These are phyloP conservation scores for Hypomesus transpacificus DNA, from an alignment of 2,113 vertebrate genomes.

Conservation along the genomic window DNA sequence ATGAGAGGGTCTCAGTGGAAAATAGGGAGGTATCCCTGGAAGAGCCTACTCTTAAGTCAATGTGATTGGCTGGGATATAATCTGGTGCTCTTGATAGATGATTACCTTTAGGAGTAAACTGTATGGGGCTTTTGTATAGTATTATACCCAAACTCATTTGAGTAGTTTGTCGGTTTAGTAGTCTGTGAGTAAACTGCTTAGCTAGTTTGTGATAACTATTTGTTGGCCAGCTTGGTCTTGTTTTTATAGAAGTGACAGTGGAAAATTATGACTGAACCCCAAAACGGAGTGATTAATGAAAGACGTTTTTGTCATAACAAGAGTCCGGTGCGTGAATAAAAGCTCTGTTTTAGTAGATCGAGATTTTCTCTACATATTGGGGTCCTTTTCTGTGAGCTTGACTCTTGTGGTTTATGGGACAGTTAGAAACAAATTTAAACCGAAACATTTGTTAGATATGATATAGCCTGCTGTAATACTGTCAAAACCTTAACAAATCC, in stretches of 20 bases:
- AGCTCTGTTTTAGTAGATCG: background rate
- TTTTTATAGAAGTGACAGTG: conserved; percentile 34
- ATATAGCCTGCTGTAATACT: background rate
- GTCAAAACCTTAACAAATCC: conserved; percentile 1
- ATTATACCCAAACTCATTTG: conserved; percentile 56
- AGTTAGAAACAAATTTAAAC: background rate
- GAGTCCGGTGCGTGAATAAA: background rate
- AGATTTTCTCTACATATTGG: background rate
- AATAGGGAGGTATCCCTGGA: conserved; percentile 42
- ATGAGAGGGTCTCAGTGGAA: conserved; percentile 34
- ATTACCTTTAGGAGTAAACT: conserved; percentile 48
- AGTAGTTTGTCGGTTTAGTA: conserved; percentile 54
- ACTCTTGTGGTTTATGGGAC: conserved; percentile 5
- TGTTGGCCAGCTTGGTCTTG: conserved; percentile 49
- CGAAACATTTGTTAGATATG: background rate
- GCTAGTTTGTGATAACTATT: conserved; percentile 62
- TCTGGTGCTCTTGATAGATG: conserved; percentile 44
- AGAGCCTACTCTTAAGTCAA: conserved; percentile 33
- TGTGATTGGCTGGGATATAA: conserved; percentile 23
- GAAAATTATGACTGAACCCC: conserved; percentile 38
- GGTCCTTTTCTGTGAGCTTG: background rate
- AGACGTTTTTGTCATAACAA: background rate
- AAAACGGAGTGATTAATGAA: conserved; percentile 24
- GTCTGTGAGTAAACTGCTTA: conserved; percentile 22
- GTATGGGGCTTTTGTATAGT: conserved; percentile 43